Evolutionary conservation across 2,113 vertebrate genomes (phyloP), one percentile per base, ranked within the genome.

Genomic region (Sinocyclocheilus grahami): DNA sequence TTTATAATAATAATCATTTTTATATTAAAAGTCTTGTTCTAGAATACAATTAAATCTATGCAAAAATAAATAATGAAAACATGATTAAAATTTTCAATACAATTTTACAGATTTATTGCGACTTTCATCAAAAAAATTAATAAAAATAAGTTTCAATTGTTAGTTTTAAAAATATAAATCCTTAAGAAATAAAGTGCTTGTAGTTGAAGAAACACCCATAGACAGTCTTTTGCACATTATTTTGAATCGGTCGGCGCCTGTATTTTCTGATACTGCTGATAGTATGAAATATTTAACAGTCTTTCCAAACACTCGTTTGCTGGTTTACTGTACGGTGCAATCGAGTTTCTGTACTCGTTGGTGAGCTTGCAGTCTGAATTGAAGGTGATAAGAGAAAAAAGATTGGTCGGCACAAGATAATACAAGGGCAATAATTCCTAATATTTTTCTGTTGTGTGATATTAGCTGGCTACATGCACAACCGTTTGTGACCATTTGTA

Each of bases 261-360:
- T 90, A 67, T 87, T 82, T 69, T 79, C 78, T 90, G 82, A 62
- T 1, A 92, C 91, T 88, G 90, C 85, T 82, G 86, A 85, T 85
- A 82, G 39, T 86, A 89, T 93, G 90, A 93, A 93, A 94, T 92
- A 93, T 93, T 94, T 88, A 94, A 85, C 86, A 88, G 67, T 86
- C 76, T 90, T 71, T 22, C 75, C 13, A 88, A 91, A 91, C 92
- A 80, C 87, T 51, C 86, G 86, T 20, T 91, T 92, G 87, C 77
- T 89, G 87, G 5, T 89, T 91, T 92, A 88, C 30, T 33, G 30
- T 33, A 33, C 30, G 30, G 30, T 33, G 30, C 30, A 33, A 33
- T 30, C 30, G 30, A 30, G 30, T 30, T 30, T 30, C 30, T 30
- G 30, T 30, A 33, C 30, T 33, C 13, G 30, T 42, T 37, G 37